These are phyloP conservation scores for Otocyon megalotis DNA, from an alignment of 2,113 vertebrate species.

Conservation along the genomic window DNA sequence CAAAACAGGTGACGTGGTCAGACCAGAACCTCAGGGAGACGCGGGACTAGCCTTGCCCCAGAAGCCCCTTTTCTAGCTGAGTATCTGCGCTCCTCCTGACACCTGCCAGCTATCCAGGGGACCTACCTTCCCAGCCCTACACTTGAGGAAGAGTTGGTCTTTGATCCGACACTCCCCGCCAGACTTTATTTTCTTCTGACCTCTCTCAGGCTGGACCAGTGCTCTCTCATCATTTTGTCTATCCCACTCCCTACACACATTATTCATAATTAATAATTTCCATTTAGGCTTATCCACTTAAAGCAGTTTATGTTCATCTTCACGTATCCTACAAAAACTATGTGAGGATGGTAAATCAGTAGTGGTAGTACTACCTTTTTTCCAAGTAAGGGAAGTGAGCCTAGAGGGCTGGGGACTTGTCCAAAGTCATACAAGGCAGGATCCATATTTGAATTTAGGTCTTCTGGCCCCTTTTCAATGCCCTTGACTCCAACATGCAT, in stretches of 20 bases:
- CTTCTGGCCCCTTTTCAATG: background rate
- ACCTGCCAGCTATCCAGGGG: background rate
- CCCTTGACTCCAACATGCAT: background rate
- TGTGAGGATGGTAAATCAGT: background rate
- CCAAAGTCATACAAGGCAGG: background rate
- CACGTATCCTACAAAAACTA: background rate
- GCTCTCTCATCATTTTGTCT: background rate
- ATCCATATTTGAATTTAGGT: background rate
- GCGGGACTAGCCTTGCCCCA: background rate
- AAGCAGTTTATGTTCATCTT: background rate
- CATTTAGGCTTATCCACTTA: background rate
- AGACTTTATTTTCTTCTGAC: background rate
- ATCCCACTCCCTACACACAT: background rate
- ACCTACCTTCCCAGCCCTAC: rapidly evolving
- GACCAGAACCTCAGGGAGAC: background rate
- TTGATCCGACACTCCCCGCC: background rate
- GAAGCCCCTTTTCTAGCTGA: background rate
- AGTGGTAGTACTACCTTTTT: background rate
- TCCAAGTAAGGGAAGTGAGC: background rate
- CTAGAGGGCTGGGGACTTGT: background rate
- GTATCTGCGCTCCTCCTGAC: background rate
- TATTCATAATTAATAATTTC: background rate
- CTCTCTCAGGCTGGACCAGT: background rate
- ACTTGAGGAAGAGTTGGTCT: background rate
- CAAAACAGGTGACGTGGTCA: background rate